A percentile compares a stretch with the other conserved stretches of the same genome.
Conservation (phyloP, 2,888 invertebrate species). For the Sabatieria punctata region DNA sequence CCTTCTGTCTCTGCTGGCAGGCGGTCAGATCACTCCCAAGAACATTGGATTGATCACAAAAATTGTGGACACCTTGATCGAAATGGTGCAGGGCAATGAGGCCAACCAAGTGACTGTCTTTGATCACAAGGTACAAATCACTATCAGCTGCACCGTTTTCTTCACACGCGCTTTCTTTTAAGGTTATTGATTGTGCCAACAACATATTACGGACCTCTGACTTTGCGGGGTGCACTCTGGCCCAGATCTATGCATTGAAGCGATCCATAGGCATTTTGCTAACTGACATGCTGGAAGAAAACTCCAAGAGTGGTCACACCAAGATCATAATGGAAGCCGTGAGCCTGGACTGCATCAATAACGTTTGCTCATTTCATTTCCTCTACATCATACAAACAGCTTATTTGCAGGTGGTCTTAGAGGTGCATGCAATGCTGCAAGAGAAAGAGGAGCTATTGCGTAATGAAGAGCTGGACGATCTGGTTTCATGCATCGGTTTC, state of each 20-base stretch:
- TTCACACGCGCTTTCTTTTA: too few relatives aligned
- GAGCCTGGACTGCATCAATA: slow-evolving; percentile 25
- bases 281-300: slow-evolving; percentile 30
- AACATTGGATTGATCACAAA: neutral
- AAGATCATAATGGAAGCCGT: slow-evolving; percentile 28
- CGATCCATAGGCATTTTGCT: slow-evolving; percentile 27
- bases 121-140: too few relatives aligned
- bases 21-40: neutral
- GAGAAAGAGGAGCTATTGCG: slow-evolving; percentile 25
- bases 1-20: neutral
- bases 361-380: too few relatives aligned
- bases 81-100: slow-evolving; percentile 2
- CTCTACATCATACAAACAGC: too few relatives aligned
- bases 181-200: slow-evolving; percentile 31
- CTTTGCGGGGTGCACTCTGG: slow-evolving; percentile 24
- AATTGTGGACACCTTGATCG: neutral
- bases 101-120: neutral
- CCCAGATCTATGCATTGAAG: slow-evolving; percentile 26
- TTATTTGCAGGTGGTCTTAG: too few relatives aligned
- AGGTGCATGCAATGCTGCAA: slow-evolving; percentile 22
- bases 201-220: slow-evolving; percentile 28
- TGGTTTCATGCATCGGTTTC: slow-evolving; percentile 31
- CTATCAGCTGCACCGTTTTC: too few relatives aligned
- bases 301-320: slow-evolving; percentile 22
- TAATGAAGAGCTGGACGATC: slow-evolving; percentile 6